These are phyloP conservation scores for Epsilonema sp. DNA, from an alignment of 2,888 invertebrate genomes.

Conservation along the genomic window DNA sequence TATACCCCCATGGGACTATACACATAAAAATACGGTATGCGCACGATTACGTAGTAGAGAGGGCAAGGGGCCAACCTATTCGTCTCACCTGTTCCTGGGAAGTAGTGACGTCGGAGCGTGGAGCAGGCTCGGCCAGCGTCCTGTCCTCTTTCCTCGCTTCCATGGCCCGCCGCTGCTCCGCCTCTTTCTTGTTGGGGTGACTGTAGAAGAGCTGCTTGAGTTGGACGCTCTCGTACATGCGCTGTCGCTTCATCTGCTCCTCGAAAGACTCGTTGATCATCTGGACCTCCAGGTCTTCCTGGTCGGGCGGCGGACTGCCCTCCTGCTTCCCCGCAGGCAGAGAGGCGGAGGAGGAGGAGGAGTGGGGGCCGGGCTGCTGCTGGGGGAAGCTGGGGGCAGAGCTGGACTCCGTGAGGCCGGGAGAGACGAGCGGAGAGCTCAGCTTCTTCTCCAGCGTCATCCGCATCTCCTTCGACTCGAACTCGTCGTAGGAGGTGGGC, in stretches of 20 bases:
- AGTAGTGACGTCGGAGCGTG: no score
- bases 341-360: background rate
- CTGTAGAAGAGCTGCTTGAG: constrained; percentile 9
- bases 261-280: constrained; percentile 16
- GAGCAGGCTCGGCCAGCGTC: background rate
- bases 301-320: background rate
- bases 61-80: no score
- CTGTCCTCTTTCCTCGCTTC: background rate
- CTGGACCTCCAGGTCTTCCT: constrained; percentile 12
- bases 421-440: background rate
- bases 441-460: background rate
- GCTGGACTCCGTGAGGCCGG: no score
- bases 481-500: constrained; percentile 3
- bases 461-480: background rate
- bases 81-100: no score
- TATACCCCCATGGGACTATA: no score
- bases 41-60: no score
- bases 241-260: background rate
- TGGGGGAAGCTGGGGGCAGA: background rate
- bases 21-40: no score
- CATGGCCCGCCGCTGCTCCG: no score
- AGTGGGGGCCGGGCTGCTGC: background rate
- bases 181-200: background rate
- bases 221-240: background rate
- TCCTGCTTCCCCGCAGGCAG: background rate